Percentiles rank a stretch among this genome's conserved stretches.
phyloP scores from a whole-genome alignment of 2,888 invertebrate genomes.

The Entomobrya proxima region DNA sequence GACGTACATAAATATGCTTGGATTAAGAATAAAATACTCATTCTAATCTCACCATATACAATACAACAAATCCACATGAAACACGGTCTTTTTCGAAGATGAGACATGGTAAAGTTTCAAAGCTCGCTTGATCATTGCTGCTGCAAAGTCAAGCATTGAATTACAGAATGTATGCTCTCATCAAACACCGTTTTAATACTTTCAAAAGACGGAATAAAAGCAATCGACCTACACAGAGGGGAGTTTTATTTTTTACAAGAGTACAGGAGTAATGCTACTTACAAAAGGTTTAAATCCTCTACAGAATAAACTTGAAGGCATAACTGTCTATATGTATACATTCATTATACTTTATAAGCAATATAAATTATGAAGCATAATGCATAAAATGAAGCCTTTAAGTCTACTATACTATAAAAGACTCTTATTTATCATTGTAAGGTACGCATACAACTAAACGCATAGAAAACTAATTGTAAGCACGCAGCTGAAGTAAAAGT shows the following conservation, averaged over 20 bases:
- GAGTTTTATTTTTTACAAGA: background rate
- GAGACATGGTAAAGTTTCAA: background rate
- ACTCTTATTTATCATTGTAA: too few species aligned
- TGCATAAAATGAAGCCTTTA: too few species aligned
- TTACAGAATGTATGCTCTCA: background rate
- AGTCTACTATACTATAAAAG: too few species aligned
- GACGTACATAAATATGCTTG: background rate
- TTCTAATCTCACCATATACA: constrained; percentile 17
- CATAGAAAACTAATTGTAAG: too few species aligned
- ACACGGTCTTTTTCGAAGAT: background rate
- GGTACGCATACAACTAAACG: too few species aligned
- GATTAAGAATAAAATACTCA: constrained; percentile 35
- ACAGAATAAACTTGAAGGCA: too few species aligned
- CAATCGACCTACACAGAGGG: constrained; percentile 26
- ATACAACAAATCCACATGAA: background rate
- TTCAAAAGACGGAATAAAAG: constrained; percentile 11
- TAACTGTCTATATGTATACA: too few species aligned
- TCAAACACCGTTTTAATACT: constrained; percentile 29
- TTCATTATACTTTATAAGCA: too few species aligned
- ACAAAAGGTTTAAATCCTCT: background rate
- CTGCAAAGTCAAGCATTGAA: too few species aligned
- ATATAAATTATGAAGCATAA: too few species aligned
- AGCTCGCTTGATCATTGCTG: too few species aligned
- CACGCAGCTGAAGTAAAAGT: too few species aligned
- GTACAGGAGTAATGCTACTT: background rate